phyloP scores from a whole-genome alignment of 2,113 vertebrate genomes.

The Periophthalmodon schlosseri region DNA sequence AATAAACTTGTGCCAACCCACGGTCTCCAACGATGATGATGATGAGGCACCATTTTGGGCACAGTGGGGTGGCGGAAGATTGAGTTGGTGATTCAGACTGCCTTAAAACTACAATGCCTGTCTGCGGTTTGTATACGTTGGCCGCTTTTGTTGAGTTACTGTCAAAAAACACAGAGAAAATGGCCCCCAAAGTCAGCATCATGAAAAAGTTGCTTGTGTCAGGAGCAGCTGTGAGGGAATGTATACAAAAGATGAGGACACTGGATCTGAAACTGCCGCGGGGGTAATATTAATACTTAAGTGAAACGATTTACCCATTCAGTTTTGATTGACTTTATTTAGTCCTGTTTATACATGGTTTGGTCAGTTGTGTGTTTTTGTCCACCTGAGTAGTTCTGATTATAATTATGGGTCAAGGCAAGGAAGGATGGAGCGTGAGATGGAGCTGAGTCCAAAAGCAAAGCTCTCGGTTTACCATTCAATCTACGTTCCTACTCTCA shows the following conservation, averaged over 20 bases:
- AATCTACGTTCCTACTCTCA: too few relatives aligned
- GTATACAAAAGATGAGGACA: background rate
- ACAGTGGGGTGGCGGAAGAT: constrained; percentile 65
- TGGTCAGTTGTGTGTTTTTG: background rate
- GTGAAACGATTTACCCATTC: background rate
- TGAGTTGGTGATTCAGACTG: constrained; percentile 62
- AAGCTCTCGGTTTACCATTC: too few relatives aligned
- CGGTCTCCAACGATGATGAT: constrained; percentile 57
- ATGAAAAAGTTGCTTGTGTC: constrained; percentile 11
- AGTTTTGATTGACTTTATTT: background rate
- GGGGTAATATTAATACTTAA: background rate
- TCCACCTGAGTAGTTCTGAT: background rate
- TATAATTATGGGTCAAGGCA: too few relatives aligned
- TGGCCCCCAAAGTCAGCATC: constrained; percentile 25
- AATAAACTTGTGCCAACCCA: constrained; percentile 67
- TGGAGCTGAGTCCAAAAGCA: too few relatives aligned
- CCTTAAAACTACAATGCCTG: constrained; percentile 64
- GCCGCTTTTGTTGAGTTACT: constrained; percentile 63
- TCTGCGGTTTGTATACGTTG: constrained; percentile 52
- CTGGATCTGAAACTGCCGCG: background rate
- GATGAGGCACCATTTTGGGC: constrained; percentile 66
- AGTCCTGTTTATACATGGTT: background rate
- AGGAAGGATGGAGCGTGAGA: too few relatives aligned
- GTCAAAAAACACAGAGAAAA: constrained; percentile 41
- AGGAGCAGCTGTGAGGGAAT: constrained; percentile 19